Evolutionary conservation across 1,140 invertebrate species (phyloP), one percentile per base, ranked within the genome.

Genomic region (Hirudo medicinalis): DNA sequence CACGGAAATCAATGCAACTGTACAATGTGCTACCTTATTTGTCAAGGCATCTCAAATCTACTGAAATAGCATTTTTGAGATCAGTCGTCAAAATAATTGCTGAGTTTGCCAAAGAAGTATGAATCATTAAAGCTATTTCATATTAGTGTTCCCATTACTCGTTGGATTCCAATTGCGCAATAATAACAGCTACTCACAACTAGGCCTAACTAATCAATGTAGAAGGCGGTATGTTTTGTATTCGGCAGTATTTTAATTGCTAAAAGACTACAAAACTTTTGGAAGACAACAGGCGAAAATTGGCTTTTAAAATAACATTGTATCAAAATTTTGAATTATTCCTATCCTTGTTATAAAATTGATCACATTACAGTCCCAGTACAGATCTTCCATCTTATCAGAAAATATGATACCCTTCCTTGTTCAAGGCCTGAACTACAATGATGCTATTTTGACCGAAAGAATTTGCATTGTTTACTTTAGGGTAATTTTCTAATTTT

Each of bases 341-440:
- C 54, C 2, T 36, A 36, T 36, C 6, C 32, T 5, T 49, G 11
- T 17, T 49, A 49, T 17, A 49, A 49, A 49, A 49, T 17, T 49
- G 43, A 15, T 49, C 13, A 49, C 43, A 49, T 49, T 49, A 8
- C 20, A 63, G 57, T 32, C 22, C 8, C 29, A 25, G 29, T 63
- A 63, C 57, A 63, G 57, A 20, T 63, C 57, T 63, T 63, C 57
- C 1, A 63, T 63, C 1, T 63, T 63, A 63, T 63, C 57, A 32
- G 57, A 63, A 63, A 63, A 63, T 63, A 63, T 63, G 57, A 63
- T 63, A 25, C 57, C 57, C 29, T 63, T 63, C 22, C 29, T 63
- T 15, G 57, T 63, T 11, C 57, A 63, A 25, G 57, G 22, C 57
- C 17, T 63, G 57, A 63, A 13, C 29, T 63, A 63, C 20, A 63